Evolutionary conservation across 2,888 invertebrate species (phyloP).

Genomic region (Diarsia dahlii): DNA sequence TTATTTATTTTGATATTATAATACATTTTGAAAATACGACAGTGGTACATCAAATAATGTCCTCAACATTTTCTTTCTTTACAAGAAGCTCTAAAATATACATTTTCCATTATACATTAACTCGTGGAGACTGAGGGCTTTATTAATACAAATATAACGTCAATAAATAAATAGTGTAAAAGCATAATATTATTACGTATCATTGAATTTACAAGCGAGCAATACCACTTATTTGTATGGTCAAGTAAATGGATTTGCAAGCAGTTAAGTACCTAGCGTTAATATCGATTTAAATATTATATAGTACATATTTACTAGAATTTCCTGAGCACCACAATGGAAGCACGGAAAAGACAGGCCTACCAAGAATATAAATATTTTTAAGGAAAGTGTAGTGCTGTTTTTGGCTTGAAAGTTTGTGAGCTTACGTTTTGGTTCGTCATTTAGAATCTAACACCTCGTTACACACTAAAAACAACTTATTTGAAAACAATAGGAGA

Average conservation of each 20-base stretch:
- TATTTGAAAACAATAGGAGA: neutral
- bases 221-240: slow-evolving; percentile 29
- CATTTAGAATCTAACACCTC: slow-evolving; percentile 44
- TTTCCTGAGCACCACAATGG: slow-evolving; percentile 8
- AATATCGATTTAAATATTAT: slow-evolving; percentile 19
- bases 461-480: neutral
- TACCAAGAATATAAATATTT: slow-evolving; percentile 14
- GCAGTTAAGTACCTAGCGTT: slow-evolving; percentile 6
- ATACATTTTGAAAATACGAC: slow-evolving; percentile 74
- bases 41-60: slow-evolving; percentile 71
- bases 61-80: slow-evolving; percentile 72
- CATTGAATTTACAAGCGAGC: slow-evolving; percentile 65
- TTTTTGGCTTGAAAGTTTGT: neutral
- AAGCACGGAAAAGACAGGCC: slow-evolving; percentile 13
- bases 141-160: slow-evolving; percentile 83
- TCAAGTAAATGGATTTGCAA: slow-evolving; percentile 17
- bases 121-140: slow-evolving; percentile 72
- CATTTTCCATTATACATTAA: slow-evolving; percentile 51
- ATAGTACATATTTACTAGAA: slow-evolving; percentile 31
- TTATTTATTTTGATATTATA: slow-evolving; percentile 78
- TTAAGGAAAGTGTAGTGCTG: neutral
- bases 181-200: slow-evolving; percentile 80
- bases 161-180: slow-evolving; percentile 87
- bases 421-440: slow-evolving; percentile 1
- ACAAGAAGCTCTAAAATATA: slow-evolving; percentile 74